These are phyloP conservation scores for Gambusia affinis DNA, from an alignment of 2,113 vertebrate genomes.

Conservation along the genomic window DNA sequence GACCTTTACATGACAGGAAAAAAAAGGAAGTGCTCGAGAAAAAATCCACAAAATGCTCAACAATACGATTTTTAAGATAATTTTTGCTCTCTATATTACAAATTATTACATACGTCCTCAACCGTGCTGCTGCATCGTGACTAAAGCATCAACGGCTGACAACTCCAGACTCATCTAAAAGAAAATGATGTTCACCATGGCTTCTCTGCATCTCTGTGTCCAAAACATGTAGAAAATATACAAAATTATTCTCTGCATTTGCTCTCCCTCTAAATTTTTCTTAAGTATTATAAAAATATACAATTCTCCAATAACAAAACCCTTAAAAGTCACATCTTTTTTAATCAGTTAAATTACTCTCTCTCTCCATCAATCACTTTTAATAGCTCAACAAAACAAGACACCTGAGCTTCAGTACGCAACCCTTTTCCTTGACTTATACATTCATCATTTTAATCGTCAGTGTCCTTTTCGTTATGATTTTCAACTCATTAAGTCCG, in stretches of 20 bases:
- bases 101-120: conserved; percentile 60
- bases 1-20: conserved; percentile 63
- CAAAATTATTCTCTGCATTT: conserved; percentile 81
- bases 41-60: conserved; percentile 75
- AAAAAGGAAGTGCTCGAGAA: conserved; percentile 75
- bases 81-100: conserved; percentile 77
- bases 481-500: conserved; percentile 56
- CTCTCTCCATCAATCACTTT: conserved; percentile 67
- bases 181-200: conserved; percentile 69
- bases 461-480: conserved; percentile 37
- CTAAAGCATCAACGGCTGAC: conserved; percentile 61
- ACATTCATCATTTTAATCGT: conserved; percentile 75
- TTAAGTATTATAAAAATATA: conserved; percentile 85
- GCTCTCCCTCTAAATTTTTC: conserved; percentile 72
- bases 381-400: conserved; percentile 71
- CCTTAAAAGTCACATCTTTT: conserved; percentile 77
- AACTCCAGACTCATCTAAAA: conserved; percentile 59
- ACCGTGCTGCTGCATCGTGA: conserved; percentile 58
- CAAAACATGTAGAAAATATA: conserved; percentile 82
- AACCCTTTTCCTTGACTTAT: conserved; percentile 63
- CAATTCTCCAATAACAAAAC: conserved; percentile 83
- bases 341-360: conserved; percentile 74
- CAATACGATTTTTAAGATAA: conserved; percentile 73
- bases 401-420: conserved; percentile 78
- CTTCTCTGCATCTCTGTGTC: conserved; percentile 51